Evolutionary conservation across 2,797 vertebrate species (phyloP).

Genomic region (Poecile montanus): DNA sequence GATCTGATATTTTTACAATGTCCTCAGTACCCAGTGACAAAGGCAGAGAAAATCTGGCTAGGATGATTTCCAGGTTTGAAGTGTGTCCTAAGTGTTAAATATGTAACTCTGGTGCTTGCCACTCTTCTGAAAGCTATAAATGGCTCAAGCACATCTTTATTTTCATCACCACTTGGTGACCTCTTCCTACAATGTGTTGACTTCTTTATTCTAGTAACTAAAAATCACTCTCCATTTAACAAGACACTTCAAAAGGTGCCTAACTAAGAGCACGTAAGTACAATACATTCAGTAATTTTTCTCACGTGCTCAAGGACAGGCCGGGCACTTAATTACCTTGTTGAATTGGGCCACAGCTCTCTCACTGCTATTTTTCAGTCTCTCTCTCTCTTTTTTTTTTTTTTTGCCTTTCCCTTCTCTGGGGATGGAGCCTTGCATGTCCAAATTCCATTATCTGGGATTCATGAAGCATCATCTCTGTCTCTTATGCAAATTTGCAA

Average conservation of each 20-base stretch:
- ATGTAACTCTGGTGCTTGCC: background rate
- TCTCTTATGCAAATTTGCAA: slow-evolving; percentile 67
- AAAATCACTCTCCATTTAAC: slow-evolving; percentile 6
- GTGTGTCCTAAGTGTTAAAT: background rate
- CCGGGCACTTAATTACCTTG: background rate
- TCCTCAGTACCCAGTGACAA: background rate
- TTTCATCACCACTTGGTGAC: slow-evolving; percentile 14
- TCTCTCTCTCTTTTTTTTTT: background rate
- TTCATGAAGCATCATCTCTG: slow-evolving; percentile 66
- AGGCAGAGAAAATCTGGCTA: background rate
- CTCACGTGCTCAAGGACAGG: slow-evolving; percentile 36
- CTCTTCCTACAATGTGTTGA: background rate
- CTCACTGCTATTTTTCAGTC: slow-evolving; percentile 28
- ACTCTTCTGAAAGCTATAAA: background rate
- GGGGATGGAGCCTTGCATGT: slow-evolving; percentile 35
- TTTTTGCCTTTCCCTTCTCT: background rate
- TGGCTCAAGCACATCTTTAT: background rate
- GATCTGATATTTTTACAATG: background rate
- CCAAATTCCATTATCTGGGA: slow-evolving; percentile 66
- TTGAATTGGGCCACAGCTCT: slow-evolving; percentile 38
- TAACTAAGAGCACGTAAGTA: slow-evolving; percentile 3
- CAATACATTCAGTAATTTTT: slow-evolving; percentile 30
- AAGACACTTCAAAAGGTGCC: slow-evolving; percentile 22
- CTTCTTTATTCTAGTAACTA: slow-evolving; percentile 18
- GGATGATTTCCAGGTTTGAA: background rate